Conservation (phyloP, 35 echinoderm and acorn worm species). For the Heliocidaris erythrogramma region DNA sequence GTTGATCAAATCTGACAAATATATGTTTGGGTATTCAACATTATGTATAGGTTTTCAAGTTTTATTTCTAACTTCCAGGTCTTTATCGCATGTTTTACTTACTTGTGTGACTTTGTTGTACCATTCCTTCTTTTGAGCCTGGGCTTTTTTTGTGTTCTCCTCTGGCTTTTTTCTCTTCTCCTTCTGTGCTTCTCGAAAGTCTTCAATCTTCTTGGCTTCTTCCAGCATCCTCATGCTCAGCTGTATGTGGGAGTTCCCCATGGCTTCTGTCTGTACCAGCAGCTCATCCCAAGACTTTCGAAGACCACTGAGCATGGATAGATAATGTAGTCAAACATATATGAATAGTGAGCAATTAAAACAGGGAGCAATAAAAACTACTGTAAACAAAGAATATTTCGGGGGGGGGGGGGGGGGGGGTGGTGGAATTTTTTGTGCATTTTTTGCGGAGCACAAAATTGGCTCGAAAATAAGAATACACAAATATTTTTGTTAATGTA, state of each 20-base stretch:
- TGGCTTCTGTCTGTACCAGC: slow-evolving; percentile 61
- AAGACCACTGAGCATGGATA: slow-evolving; percentile 35
- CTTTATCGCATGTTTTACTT: background rate
- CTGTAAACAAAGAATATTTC: too few relatives aligned
- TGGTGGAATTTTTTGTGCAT: background rate
- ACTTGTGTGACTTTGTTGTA: slow-evolving; percentile 64
- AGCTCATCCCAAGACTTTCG: slow-evolving; percentile 63
- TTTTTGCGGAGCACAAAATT: background rate
- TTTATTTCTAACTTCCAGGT: too few relatives aligned
- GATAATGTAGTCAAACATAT: background rate
- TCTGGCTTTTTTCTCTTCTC: slow-evolving; percentile 58
- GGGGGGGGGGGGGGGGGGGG: too few relatives aligned
- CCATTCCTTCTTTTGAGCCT: slow-evolving; percentile 57
- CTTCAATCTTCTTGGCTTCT: slow-evolving; percentile 72
- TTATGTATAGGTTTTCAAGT: too few relatives aligned
- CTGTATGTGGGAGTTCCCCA: slow-evolving; percentile 59
- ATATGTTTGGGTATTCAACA: too few relatives aligned
- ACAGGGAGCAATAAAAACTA: background rate
- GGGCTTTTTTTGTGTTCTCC: slow-evolving; percentile 53
- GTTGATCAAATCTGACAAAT: too few relatives aligned
- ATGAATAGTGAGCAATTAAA: background rate
- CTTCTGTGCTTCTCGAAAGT: slow-evolving; percentile 69
- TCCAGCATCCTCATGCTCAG: slow-evolving; percentile 55
- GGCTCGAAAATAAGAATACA: background rate
- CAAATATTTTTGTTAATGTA: too few relatives aligned